These are phyloP conservation scores for Drosophila kurseongensis DNA, from an alignment of 1,140 invertebrate genomes.

Conservation along the genomic window DNA sequence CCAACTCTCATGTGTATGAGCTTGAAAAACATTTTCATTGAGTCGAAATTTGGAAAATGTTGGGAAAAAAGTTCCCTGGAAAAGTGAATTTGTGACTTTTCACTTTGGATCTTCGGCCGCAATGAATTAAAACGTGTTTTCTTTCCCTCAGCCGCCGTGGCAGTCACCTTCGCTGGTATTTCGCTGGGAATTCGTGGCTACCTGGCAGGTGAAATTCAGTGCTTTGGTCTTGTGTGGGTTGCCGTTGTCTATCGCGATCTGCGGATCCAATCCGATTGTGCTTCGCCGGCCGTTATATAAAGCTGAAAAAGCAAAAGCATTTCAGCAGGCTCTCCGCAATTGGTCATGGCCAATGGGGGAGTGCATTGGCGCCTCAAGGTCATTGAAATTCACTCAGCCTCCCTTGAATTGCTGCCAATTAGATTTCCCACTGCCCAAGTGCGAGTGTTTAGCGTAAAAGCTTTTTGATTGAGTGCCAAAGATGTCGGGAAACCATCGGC, in stretches of 20 bases:
- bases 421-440: constrained; percentile 9
- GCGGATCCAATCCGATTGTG: constrained; percentile 36
- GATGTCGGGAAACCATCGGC: constrained; percentile 8
- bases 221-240: constrained; percentile 35
- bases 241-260: constrained; percentile 21
- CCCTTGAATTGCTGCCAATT: constrained; percentile 15
- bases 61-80: constrained; percentile 45
- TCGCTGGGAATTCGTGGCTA: constrained; percentile 36
- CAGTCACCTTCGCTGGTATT: constrained; percentile 31
- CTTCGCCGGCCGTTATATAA: constrained; percentile 59
- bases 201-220: constrained; percentile 53
- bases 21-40: constrained; percentile 22
- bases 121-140: constrained; percentile 71
- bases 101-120: constrained; percentile 62
- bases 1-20: constrained; percentile 26
- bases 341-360: constrained; percentile 35
- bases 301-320: constrained; percentile 37
- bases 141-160: constrained; percentile 17
- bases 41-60: constrained; percentile 34
- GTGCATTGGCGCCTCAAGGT: constrained; percentile 73
- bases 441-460: neutral
- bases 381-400: constrained; percentile 65
- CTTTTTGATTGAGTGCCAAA: constrained; percentile 29
- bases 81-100: constrained; percentile 73
- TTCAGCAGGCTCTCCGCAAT: constrained; percentile 22